phyloP scores from a whole-genome alignment of 2,888 invertebrate species.

The Plemyria rubiginata region DNA sequence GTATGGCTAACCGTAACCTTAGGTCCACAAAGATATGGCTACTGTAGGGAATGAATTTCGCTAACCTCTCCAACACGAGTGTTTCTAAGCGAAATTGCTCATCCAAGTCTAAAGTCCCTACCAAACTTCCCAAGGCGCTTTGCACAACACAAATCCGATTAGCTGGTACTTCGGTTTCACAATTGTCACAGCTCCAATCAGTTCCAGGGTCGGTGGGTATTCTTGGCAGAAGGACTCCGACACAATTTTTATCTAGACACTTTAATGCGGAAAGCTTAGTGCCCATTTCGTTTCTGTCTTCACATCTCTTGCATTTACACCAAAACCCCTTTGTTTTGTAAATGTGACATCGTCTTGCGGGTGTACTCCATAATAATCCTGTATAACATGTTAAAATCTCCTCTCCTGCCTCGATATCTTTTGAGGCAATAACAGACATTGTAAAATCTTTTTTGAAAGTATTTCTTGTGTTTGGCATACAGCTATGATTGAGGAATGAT shows the following conservation, averaged over 20 bases:
- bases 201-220: slow-evolving; percentile 73
- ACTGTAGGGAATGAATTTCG: slow-evolving; percentile 65
- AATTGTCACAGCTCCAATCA: slow-evolving; percentile 85
- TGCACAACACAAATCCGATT: slow-evolving; percentile 76
- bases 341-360: slow-evolving; percentile 85
- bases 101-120: slow-evolving; percentile 76
- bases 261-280: slow-evolving; percentile 81
- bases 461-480: slow-evolving; percentile 88
- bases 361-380: slow-evolving; percentile 87
- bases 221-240: slow-evolving; percentile 82
- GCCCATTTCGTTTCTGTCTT: slow-evolving; percentile 86
- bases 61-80: slow-evolving; percentile 60
- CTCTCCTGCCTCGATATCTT: slow-evolving; percentile 82
- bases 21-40: slow-evolving; percentile 74
- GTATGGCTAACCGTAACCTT: slow-evolving; percentile 62
- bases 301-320: slow-evolving; percentile 87
- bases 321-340: slow-evolving; percentile 87
- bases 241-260: slow-evolving; percentile 79
- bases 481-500: slow-evolving; percentile 88
- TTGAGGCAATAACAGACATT: slow-evolving; percentile 85
- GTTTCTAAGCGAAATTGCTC: slow-evolving; percentile 75
- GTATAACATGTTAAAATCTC: slow-evolving; percentile 88
- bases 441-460: slow-evolving; percentile 81
- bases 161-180: slow-evolving; percentile 63
- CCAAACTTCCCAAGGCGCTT: slow-evolving; percentile 80